Evolutionary conservation across 2,797 vertebrate species (phyloP).

Genomic region (Acipenser transmontanus): DNA sequence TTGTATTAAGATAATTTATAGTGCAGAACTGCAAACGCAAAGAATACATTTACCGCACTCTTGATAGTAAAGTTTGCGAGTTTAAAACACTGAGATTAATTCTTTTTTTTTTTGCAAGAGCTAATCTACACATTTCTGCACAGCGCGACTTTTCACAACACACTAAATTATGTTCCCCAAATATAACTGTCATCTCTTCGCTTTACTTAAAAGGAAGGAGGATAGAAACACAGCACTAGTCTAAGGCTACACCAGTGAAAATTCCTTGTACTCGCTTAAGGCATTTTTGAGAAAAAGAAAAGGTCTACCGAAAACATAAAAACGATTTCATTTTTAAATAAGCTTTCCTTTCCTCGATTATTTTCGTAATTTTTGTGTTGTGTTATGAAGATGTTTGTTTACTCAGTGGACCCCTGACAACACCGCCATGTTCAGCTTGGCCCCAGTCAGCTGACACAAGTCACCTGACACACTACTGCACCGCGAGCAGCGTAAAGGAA

Average conservation of each 20-base stretch:
- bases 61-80: too few species aligned
- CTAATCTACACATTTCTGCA: too few species aligned
- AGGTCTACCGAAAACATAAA: not conserved
- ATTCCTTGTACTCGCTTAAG: constrained; percentile 1
- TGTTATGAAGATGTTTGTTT: constrained; percentile 34
- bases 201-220: not conserved
- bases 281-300: constrained; percentile 30
- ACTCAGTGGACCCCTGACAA: constrained; percentile 61
- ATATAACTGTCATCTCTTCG: not conserved
- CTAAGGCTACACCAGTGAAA: not conserved
- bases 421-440: constrained; percentile 66
- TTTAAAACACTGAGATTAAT: too few species aligned
- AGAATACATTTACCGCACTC: too few species aligned
- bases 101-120: too few species aligned
- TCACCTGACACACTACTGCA: constrained; percentile 46
- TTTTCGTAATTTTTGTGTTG: not conserved
- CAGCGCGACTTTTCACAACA: constrained; percentile 4
- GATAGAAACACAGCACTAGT: not conserved
- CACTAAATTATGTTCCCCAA: not conserved
- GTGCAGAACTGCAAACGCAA: too few species aligned
- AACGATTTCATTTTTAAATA: not conserved
- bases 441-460: constrained; percentile 63
- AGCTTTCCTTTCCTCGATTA: not conserved
- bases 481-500: too few species aligned
- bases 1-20: too few species aligned